A percentile compares a stretch with the other conserved stretches of the same genome.
These are phyloP conservation scores for Piezodorus guildinii DNA, from an alignment of 1,140 invertebrate genomes.

Conservation along the genomic window DNA sequence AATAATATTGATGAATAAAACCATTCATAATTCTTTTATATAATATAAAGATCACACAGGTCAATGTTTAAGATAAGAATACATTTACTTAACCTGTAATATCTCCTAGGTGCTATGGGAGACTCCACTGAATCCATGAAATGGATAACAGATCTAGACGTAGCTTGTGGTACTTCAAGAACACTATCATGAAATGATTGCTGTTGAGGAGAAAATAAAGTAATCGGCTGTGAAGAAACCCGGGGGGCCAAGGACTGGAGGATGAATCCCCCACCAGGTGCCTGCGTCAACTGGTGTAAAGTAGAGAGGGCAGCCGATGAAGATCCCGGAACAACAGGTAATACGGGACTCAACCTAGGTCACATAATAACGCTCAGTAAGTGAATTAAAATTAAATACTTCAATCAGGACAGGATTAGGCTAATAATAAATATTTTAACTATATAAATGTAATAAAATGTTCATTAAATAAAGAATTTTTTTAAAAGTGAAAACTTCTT, in stretches of 20 bases:
- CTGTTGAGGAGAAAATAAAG: conserved; percentile 12
- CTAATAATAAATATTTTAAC: not conserved
- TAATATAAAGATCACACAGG: too few relatives aligned
- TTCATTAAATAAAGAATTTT: too few relatives aligned
- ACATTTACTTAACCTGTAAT: conserved; percentile 27
- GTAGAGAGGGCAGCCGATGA: conserved; percentile 22
- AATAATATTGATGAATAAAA: too few relatives aligned
- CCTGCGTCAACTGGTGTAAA: conserved; percentile 22
- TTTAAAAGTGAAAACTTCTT: too few relatives aligned
- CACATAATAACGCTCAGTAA: too few relatives aligned
- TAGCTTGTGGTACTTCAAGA: conserved; percentile 21
- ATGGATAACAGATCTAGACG: conserved; percentile 28
- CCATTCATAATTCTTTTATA: too few relatives aligned
- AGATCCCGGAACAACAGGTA: conserved; percentile 20
- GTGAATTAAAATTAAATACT: not conserved
- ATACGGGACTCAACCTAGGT: conserved; percentile 33
- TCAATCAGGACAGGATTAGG: not conserved
- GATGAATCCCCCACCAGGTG: conserved; percentile 19
- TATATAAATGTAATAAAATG: not conserved
- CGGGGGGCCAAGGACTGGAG: conserved; percentile 22
- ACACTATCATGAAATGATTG: conserved; percentile 1
- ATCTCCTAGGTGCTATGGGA: conserved; percentile 26
- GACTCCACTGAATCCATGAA: conserved; percentile 30
- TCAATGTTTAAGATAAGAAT: not conserved
- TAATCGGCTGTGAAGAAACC: conserved; percentile 19